A percentile compares a stretch with the other conserved stretches of the same genome.
Conservation (phyloP, 1,140 invertebrate species). For the Procambarus clarkii region DNA sequence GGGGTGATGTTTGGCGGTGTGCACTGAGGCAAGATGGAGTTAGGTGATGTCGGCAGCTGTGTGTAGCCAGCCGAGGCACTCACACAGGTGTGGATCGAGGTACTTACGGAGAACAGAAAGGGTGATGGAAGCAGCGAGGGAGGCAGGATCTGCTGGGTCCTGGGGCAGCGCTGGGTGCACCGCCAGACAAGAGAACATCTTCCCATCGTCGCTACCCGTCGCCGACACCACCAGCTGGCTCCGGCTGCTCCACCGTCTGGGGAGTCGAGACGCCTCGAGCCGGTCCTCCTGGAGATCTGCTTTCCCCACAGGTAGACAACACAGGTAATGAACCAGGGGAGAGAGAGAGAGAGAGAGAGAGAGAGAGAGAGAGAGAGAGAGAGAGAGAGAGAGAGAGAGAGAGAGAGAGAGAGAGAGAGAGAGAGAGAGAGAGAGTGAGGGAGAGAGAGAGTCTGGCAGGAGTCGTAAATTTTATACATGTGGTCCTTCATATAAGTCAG, state of each 20-base stretch:
- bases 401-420: slow-evolving; percentile 24
- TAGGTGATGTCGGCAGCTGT: too few relatives aligned
- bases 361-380: slow-evolving; percentile 21
- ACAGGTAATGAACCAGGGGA: not conserved
- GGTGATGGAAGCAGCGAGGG: slow-evolving; percentile 38
- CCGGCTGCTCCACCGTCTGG: slow-evolving; percentile 33
- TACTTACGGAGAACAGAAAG: slow-evolving; percentile 66
- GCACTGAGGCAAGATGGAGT: too few relatives aligned
- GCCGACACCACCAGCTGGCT: slow-evolving; percentile 51
- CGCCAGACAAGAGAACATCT: slow-evolving; percentile 52
- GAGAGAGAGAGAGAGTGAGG: slow-evolving; percentile 3
- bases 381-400: slow-evolving; percentile 31
- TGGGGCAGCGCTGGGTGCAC: slow-evolving; percentile 42
- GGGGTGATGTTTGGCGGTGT: too few relatives aligned
- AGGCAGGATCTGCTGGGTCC: not conserved
- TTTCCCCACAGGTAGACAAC: slow-evolving; percentile 12
- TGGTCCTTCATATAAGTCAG: too few relatives aligned
- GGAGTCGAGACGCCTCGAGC: slow-evolving; percentile 22
- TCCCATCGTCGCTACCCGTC: slow-evolving; percentile 41
- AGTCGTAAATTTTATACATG: too few relatives aligned
- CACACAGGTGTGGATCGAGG: too few relatives aligned
- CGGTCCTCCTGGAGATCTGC: slow-evolving; percentile 53
- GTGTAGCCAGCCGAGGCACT: too few relatives aligned
- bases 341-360: slow-evolving; percentile 30
- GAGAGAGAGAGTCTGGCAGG: not conserved